Conservation (phyloP, 35 echinoderm and acorn worm genomes). For the Ophioderma brevispina region DNA sequence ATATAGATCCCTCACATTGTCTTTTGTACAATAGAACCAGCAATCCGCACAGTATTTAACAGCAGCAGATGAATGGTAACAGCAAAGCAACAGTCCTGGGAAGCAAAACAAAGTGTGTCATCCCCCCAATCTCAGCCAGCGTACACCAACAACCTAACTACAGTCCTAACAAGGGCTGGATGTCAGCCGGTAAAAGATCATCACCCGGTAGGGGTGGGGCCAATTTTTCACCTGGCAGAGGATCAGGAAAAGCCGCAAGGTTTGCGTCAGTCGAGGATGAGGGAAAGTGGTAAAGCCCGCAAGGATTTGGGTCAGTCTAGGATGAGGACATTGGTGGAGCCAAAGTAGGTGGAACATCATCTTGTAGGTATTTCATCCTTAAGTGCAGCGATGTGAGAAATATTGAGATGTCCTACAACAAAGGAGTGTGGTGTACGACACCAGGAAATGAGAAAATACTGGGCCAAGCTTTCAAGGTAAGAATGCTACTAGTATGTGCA, state of each 20-base stretch:
- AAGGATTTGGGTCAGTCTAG: background rate
- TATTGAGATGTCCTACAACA: conserved; percentile 19
- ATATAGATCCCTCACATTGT: background rate
- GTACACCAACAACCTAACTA: background rate
- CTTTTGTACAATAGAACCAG: background rate
- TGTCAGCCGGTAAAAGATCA: background rate
- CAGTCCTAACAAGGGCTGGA: background rate
- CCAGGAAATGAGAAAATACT: conserved; percentile 14
- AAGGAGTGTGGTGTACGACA: conserved; percentile 19
- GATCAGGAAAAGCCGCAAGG: background rate
- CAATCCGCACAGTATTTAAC: background rate
- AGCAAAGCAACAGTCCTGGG: background rate
- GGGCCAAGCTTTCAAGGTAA: conserved; percentile 12
- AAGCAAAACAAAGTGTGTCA: background rate
- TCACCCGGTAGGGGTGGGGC: background rate
- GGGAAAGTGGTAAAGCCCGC: too few species aligned
- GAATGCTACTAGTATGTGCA: too few species aligned
- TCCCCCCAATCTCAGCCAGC: background rate
- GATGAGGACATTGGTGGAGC: background rate
- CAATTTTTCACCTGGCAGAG: background rate
- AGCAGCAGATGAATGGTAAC: background rate
- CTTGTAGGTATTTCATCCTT: conserved; percentile 20
- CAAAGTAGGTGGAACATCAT: background rate
- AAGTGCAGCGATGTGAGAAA: conserved; percentile 21
- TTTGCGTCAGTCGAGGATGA: background rate